A percentile compares a stretch with the other conserved stretches of the same genome.
Conservation (phyloP, 2,797 vertebrate genomes). For the Lindbergichthys nudifrons region DNA sequence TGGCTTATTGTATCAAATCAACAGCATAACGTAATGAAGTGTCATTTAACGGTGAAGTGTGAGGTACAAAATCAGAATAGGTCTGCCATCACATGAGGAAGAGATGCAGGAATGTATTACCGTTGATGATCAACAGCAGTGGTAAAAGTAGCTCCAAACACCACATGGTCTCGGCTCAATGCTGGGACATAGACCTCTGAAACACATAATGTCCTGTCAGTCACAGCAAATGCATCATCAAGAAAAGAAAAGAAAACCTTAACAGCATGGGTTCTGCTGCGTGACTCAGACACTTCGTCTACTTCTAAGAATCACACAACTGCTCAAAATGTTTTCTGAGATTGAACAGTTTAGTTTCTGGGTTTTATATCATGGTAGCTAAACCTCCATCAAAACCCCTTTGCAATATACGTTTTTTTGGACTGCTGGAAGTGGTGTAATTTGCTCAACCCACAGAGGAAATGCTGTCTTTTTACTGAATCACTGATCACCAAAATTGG, state of each 20-base stretch:
- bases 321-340: not conserved
- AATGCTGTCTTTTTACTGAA: not conserved
- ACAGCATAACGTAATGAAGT: too few relatives aligned
- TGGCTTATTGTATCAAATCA: too few relatives aligned
- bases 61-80: not conserved
- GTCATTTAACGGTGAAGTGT: too few relatives aligned
- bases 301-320: slow-evolving; percentile 2
- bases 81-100: not conserved
- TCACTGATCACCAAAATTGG: not conserved
- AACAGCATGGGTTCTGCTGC: slow-evolving; percentile 8
- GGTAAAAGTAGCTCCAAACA: slow-evolving; percentile 84
- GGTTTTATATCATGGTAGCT: not conserved
- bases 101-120: slow-evolving; percentile 60
- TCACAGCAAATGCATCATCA: slow-evolving; percentile 39
- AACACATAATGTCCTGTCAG: slow-evolving; percentile 61
- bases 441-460: not conserved
- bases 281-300: slow-evolving; percentile 37
- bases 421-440: too few relatives aligned
- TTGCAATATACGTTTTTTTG: not conserved
- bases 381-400: not conserved
- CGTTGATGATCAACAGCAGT: slow-evolving; percentile 83
- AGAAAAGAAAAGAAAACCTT: slow-evolving; percentile 5
- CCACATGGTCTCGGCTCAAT: slow-evolving; percentile 83
- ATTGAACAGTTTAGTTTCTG: not conserved
- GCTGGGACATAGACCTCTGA: slow-evolving; percentile 81